Base-by-base conservation (phyloP, 2,888 invertebrate genomes). In the Phorcus lineatus region DNA sequence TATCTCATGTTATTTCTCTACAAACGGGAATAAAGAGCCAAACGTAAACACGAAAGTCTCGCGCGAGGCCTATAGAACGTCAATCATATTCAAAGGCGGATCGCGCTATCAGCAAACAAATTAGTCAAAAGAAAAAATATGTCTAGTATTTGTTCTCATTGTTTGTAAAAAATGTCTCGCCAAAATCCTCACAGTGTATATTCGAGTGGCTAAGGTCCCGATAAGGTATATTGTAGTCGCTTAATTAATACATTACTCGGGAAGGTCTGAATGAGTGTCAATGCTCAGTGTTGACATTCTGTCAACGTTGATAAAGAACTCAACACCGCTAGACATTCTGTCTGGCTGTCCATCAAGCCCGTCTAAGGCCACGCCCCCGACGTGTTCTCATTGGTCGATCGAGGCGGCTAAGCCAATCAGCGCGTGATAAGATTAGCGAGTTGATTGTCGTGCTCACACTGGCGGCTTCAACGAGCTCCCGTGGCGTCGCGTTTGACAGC, bases 261-360 rank as follows among this genome's bases (percentile, higher is more conserved):
- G 74, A 74, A 22, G 19, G 19, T 6, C 54, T 66, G 52, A 67
- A 78, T 40, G 66, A 67, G 67, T 78, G 78, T 70, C 78, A 78
- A 67, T 47, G 19, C 67, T 24, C n/a, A 52, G 54, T 78, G 78
- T 78, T 78, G 78, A 78, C 78, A 78, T 78, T 70, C 62, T 67
- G 70, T 78, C 67, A 78, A 70, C 31, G 22, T 28, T 53, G 78
- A 78, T 78, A 78, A 78, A 78, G 70, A 70, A 66, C 66, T 78
- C 78, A 53, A 19, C 47, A 36, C 24, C 17, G 9, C 70, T 17
- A 78, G 78, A 78, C 78, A 78, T 24, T 52, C 52, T 28, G 78
- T 78, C 78, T 78, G 78, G 70, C 54, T 52, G 40, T 53, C 52
- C 52, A 66, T 70, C 78, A 70, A 19, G 78, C 54, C 70, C 53